Evolutionary conservation across 2,888 invertebrate genomes (phyloP).

Genomic region (Amiota mariae): DNA sequence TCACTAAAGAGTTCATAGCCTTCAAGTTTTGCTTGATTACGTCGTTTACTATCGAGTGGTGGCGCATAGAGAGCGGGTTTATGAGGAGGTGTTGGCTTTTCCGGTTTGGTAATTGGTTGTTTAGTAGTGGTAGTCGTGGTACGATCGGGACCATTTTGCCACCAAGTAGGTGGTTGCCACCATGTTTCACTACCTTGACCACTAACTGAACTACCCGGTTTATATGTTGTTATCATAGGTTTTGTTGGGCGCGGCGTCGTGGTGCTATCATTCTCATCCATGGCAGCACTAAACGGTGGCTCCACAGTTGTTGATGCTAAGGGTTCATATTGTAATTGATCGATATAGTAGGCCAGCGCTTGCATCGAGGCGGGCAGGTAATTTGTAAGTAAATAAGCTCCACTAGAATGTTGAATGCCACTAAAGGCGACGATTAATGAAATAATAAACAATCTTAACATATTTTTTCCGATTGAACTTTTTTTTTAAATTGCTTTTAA

Average conservation of each 20-base stretch:
- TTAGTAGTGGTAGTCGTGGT: constrained; percentile 48
- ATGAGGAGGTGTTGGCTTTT: constrained; percentile 60
- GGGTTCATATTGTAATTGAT: constrained; percentile 72
- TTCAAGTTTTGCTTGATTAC: constrained; percentile 40
- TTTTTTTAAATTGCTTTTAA: constrained; percentile 38
- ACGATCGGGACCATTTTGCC: constrained; percentile 45
- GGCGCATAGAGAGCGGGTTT: constrained; percentile 68
- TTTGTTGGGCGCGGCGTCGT: constrained; percentile 36
- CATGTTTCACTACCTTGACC: constrained; percentile 47
- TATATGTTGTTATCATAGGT: constrained; percentile 22
- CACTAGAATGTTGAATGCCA: constrained; percentile 29
- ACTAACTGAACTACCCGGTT: constrained; percentile 20
- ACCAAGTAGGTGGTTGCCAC: constrained; percentile 68
- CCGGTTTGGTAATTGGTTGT: constrained; percentile 41
- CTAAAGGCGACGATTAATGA: neutral
- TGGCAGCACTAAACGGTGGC: constrained; percentile 67
- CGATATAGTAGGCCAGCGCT: constrained; percentile 72
- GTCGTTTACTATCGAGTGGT: neutral
- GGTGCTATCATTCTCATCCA: constrained; percentile 36
- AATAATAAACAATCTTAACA: constrained; percentile 29
- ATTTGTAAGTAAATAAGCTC: constrained; percentile 64
- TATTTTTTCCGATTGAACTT: constrained; percentile 52
- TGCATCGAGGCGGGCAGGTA: constrained; percentile 73
- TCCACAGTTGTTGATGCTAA: constrained; percentile 69
- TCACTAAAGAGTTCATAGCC: constrained; percentile 62